Percentiles rank a stretch among this genome's conserved stretches.
These are phyloP conservation scores for Drosophila yooni DNA, from an alignment of 2,888 invertebrate species.

Conservation along the genomic window DNA sequence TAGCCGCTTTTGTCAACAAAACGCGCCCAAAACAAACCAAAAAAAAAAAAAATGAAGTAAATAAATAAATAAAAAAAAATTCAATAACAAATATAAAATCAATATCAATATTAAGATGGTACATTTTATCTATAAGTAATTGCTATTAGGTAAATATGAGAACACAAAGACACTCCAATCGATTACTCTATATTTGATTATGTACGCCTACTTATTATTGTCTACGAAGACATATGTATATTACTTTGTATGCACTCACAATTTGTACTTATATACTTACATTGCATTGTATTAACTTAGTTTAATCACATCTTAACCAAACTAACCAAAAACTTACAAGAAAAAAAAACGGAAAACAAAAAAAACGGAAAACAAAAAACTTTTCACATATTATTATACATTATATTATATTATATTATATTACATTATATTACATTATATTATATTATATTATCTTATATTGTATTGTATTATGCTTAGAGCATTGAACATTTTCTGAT, in stretches of 20 bases:
- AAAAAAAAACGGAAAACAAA: not conserved
- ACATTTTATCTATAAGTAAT: slow-evolving; percentile 42
- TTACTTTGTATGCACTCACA: slow-evolving; percentile 55
- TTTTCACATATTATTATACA: slow-evolving; percentile 33
- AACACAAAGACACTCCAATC: slow-evolving; percentile 22
- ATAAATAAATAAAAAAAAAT: slow-evolving; percentile 7
- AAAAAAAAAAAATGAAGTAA: slow-evolving; percentile 8
- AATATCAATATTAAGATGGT: slow-evolving; percentile 23
- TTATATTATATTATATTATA: slow-evolving; percentile 6
- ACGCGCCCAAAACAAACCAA: slow-evolving; percentile 57
- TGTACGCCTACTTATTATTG: slow-evolving; percentile 71
- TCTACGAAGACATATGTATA: slow-evolving; percentile 55
- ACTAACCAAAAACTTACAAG: slow-evolving; percentile 14
- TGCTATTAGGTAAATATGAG: slow-evolving; percentile 31
- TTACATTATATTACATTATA: slow-evolving; percentile 31
- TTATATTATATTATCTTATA: slow-evolving; percentile 36
- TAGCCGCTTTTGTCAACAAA: slow-evolving; percentile 73
- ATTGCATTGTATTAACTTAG: slow-evolving; percentile 51
- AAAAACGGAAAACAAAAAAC: slow-evolving; percentile 5
- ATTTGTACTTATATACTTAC: slow-evolving; percentile 51
- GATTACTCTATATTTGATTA: slow-evolving; percentile 56
- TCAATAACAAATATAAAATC: slow-evolving; percentile 20
- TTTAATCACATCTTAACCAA: slow-evolving; percentile 41
- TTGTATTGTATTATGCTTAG: slow-evolving; percentile 55
- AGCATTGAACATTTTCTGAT: slow-evolving; percentile 41